Percentiles rank a stretch among this genome's conserved stretches.
These are phyloP conservation scores for Axinella damicornis DNA, from an alignment of 37 sponge, comb jelly and placozoan genomes.

Conservation along the genomic window DNA sequence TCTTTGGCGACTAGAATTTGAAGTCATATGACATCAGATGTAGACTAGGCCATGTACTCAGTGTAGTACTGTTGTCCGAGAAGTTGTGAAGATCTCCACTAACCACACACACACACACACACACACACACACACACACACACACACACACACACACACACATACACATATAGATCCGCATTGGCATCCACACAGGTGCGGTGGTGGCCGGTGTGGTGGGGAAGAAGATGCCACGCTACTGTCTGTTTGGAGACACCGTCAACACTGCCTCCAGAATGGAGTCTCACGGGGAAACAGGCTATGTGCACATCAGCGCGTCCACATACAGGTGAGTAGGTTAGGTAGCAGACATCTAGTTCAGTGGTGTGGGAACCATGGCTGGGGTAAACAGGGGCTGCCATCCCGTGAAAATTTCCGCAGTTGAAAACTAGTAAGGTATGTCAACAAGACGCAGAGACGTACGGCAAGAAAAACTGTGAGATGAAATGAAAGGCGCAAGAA, in stretches of 20 bases:
- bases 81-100: too few species aligned
- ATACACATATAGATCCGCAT: constrained; percentile 73
- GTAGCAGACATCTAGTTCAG: too few species aligned
- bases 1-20: too few species aligned
- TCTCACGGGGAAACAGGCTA: constrained; percentile 73
- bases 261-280: constrained; percentile 94
- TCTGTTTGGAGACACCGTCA: constrained; percentile 97
- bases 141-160: neutral
- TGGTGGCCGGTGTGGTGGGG: constrained; percentile 94
- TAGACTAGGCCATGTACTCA: too few species aligned
- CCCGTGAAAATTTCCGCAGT: too few species aligned
- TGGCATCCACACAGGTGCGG: constrained; percentile 93
- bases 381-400: too few species aligned
- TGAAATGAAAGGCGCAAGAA: too few species aligned
- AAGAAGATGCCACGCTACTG: constrained; percentile 95
- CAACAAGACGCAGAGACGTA: neutral
- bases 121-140: neutral
- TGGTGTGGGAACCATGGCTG: too few species aligned
- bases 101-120: neutral
- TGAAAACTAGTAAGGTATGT: too few species aligned
- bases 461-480: too few species aligned
- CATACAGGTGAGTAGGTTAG: constrained; percentile 60
- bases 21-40: too few species aligned
- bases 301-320: constrained; percentile 66
- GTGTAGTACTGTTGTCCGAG: too few species aligned